Base-by-base conservation (phyloP, 2,113 vertebrate genomes). In the Odocoileus hemionus region DNA sequence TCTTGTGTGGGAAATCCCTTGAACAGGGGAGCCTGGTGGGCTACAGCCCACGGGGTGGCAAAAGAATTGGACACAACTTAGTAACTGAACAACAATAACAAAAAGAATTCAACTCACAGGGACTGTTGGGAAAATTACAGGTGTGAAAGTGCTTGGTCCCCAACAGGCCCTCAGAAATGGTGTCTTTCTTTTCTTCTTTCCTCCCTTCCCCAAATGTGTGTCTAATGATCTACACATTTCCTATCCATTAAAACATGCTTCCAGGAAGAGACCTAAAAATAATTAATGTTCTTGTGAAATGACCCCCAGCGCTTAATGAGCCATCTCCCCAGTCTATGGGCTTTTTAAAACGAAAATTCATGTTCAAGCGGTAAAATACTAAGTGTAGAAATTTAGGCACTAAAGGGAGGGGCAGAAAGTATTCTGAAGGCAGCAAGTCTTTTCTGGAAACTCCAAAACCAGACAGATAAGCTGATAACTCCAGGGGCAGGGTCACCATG, bases 211-310 rank as follows among this genome's bases (percentile, higher is more conserved):
- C 28, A 45, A 92, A 47, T 28, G 36, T 30, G 43, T 8, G 26
- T 26, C 10, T 64, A 30, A 39, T 57, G 36, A 74, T 6, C 50
- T 21, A 33, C 12, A 39, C 9, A 60, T 43, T 28, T 50, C 33
- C 1, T 12, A 9, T 36, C 82, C 55, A 25, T 76, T 89, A 87
- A 74, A 50, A 58, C 15, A 17, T 14, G 19, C 89, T 86, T 94
- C 50, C 78, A 89, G 91, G 86, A 94, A 97, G 61, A 89, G 79
- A 70, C 33, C 91, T 91, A 91, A 95, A 96, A 95, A 82, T 96
- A 86, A 97, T 91, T 11, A 86, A 95, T 39, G 88, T 25, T 36
- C 55, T n/a, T 55, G 26, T 76, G 54, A 83, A 89, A 92, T 13
- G 80, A 88, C 86, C 64, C 95, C 67, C 28, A 55, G 54, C 45